Conservation (phyloP, 2,113 vertebrate genomes). For the Notechis scutatus region DNA sequence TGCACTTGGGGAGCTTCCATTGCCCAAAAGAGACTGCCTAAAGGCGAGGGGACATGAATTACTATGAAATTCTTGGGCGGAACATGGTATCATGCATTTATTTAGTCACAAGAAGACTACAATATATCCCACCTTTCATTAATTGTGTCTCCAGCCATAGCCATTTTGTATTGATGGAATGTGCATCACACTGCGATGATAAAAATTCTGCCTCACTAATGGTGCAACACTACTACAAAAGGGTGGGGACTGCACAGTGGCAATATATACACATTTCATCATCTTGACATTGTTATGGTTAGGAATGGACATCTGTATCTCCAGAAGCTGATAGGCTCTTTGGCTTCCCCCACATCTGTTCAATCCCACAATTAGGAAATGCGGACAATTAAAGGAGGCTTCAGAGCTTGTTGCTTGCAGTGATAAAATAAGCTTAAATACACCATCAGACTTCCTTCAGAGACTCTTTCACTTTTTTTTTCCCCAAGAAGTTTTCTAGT, state of each 20-base stretch:
- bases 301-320: neutral
- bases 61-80: neutral
- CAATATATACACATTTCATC: neutral
- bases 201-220: neutral
- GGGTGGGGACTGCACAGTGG: neutral
- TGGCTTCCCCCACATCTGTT: neutral
- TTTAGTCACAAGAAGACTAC: neutral
- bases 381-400: neutral
- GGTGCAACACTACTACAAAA: neutral
- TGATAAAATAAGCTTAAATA: neutral
- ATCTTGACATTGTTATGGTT: neutral
- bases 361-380: neutral
- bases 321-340: neutral
- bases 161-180: neutral
- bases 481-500: neutral
- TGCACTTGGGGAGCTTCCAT: too few relatives aligned
- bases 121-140: neutral
- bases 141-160: neutral
- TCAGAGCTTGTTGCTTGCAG: neutral
- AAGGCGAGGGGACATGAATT: neutral
- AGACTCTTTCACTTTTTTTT: neutral
- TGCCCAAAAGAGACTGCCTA: too few relatives aligned
- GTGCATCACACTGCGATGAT: neutral
- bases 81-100: neutral
- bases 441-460: neutral